Base-by-base conservation (phyloP, 2,797 vertebrate genomes). In the Limnodromus scolopaceus region DNA sequence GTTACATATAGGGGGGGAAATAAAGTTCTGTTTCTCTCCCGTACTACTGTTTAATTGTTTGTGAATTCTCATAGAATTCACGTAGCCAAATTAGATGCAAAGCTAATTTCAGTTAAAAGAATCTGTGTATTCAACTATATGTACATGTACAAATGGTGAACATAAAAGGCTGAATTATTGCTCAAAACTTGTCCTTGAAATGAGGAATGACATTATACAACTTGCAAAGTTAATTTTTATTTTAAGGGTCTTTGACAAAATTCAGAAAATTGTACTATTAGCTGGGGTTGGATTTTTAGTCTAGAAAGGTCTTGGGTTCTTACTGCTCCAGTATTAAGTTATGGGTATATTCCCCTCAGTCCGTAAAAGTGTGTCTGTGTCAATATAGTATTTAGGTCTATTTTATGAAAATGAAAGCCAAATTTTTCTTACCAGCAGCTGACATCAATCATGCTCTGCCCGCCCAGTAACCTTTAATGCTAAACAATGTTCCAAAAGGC, bases 401-500 rank as follows among this genome's bases (percentile, higher is more conserved):
- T 84, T 91, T 83, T 86, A 64, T 76, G 64, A 85, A 94, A 96
- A 96, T 74, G 45, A 80, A 96, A 74, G 13, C 20, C 1, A 77
- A 28, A 63, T 80, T 90, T 69, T 87, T 76, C 49, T 91, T 77
- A 82, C 68, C 70, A 92, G 76, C 38, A 76, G 54, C 53, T 91
- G 76, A 64, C 49, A 95, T 90, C 46, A 68, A 30, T 93, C 76
- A 81, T 60, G 46, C 32, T n/a, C 11, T 49, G 28, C 10, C 36
- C 45, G 6, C 8, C 14, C 30, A 8, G 34, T 68, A 93, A 92
- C 84, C 89, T 95, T 95, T 88, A 80, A 70, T 83, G 64, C 85
- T 89, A 92, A 97, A 86, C 57, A 80, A 16, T 84, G 85, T 94
- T 97, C 93, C 76, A 65, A 75, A 88, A 80, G 32, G 54, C 87